These are phyloP conservation scores for Maylandia zebra DNA, from an alignment of 2,113 vertebrate genomes.

Conservation along the genomic window DNA sequence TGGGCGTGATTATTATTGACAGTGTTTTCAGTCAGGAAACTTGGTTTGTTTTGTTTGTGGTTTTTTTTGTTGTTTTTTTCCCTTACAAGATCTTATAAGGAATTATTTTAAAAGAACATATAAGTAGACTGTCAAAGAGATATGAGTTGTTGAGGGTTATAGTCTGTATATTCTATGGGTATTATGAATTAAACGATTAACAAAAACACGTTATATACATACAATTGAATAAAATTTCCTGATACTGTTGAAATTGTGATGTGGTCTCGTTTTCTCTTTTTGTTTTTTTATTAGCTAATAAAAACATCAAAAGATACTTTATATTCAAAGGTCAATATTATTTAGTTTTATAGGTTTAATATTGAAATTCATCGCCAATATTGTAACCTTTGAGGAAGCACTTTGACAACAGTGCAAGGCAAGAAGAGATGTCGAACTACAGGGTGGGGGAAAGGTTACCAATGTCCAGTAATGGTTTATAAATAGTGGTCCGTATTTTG, in stretches of 20 bases:
- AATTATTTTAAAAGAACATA: slow-evolving; percentile 70
- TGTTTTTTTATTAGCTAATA: background rate
- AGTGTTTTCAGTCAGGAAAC: slow-evolving; percentile 55
- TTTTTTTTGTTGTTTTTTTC: rapidly evolving
- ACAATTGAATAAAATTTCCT: slow-evolving; percentile 76
- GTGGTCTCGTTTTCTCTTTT: background rate
- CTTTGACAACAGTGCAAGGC: background rate
- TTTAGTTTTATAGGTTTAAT: background rate
- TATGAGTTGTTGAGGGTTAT: slow-evolving; percentile 67
- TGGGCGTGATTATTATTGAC: slow-evolving; percentile 60
- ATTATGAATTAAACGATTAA: slow-evolving; percentile 75
- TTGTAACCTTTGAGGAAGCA: background rate
- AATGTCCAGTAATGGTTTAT: background rate
- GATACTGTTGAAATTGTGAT: slow-evolving; percentile 59
- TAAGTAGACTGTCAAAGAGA: slow-evolving; percentile 63
- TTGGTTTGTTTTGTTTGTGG: background rate
- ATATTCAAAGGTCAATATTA: background rate
- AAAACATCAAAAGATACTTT: background rate
- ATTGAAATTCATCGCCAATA: background rate
- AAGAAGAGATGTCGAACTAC: background rate
- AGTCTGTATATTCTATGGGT: slow-evolving; percentile 76
- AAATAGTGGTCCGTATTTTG: background rate
- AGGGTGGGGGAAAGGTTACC: background rate
- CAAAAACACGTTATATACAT: slow-evolving; percentile 74
- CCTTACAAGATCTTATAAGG: slow-evolving; percentile 55